A percentile compares a stretch with the other conserved stretches of the same genome.
Conservation (phyloP, 1,140 invertebrate genomes). For the Ceratoteleas bidentatus region DNA sequence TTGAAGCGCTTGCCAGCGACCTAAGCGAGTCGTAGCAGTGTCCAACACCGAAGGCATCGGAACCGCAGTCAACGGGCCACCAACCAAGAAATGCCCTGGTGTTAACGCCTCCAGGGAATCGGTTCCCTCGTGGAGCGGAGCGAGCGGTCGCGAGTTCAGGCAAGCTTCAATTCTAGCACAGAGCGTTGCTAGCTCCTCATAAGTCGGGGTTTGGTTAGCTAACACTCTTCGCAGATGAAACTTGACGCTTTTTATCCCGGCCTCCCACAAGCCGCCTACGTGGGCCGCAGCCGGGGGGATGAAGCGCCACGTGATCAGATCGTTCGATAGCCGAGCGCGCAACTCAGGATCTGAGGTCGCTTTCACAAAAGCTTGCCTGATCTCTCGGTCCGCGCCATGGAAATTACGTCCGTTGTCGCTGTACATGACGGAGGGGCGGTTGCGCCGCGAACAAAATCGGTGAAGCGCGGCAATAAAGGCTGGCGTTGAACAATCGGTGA, state of each 20-base stretch:
- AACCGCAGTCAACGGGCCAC: background rate
- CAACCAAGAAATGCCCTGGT: background rate
- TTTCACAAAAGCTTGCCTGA: background rate
- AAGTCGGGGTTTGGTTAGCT: background rate
- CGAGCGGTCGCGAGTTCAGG: background rate
- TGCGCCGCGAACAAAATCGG: background rate
- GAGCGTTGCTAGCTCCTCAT: background rate
- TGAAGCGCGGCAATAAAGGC: slow-evolving; percentile 5
- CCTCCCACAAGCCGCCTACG: background rate
- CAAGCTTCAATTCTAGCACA: background rate
- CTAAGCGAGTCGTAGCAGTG: too few relatives aligned
- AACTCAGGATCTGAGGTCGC: background rate
- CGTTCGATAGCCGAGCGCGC: background rate
- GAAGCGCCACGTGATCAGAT: background rate
- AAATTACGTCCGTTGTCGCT: slow-evolving; percentile 3
- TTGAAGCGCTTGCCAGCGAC: too few relatives aligned
- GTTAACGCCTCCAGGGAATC: background rate
- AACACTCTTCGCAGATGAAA: background rate
- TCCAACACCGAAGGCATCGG: too few relatives aligned
- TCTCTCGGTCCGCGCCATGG: background rate
- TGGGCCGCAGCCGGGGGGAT: background rate
- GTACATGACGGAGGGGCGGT: background rate
- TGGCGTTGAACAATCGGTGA: too few relatives aligned
- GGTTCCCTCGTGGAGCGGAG: background rate
- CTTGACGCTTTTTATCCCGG: background rate